These are phyloP conservation scores for Cylas formicarius DNA, from an alignment of 1,140 invertebrate species.

Conservation along the genomic window DNA sequence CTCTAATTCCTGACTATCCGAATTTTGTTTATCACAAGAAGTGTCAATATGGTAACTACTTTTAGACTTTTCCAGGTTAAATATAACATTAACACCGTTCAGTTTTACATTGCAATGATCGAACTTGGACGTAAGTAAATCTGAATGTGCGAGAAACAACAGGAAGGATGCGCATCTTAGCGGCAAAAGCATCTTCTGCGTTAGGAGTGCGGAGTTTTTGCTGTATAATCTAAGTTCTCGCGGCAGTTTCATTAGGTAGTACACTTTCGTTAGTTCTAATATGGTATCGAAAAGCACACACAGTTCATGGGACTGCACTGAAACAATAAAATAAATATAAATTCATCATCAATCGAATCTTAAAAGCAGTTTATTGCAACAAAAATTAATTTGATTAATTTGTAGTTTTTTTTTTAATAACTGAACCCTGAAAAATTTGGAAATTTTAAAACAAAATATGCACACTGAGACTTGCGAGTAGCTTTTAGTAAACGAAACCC, in stretches of 20 bases:
- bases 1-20: no score
- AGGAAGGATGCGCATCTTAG: conserved; percentile 12
- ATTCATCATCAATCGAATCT: not conserved
- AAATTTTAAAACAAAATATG: no score
- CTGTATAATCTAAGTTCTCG: conserved; percentile 18
- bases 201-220: conserved; percentile 12
- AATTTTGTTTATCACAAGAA: no score
- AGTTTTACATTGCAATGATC: conserved; percentile 23
- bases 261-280: conserved; percentile 16
- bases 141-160: conserved; percentile 17
- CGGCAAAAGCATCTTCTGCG: conserved; percentile 21
- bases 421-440: no score
- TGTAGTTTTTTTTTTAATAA: no score
- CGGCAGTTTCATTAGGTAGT: conserved; percentile 17
- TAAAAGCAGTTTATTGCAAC: no score
- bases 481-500: no score
- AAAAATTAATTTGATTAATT: no score
- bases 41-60: no score
- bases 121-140: conserved; percentile 10
- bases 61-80: conserved; percentile 7
- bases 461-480: no score
- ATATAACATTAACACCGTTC: conserved; percentile 23
- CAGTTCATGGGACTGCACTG: conserved; percentile 11
- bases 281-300: conserved; percentile 20
- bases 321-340: conserved; percentile 9